These are phyloP conservation scores for Taphrorychus bicolor DNA, from an alignment of 2,888 invertebrate genomes.

Conservation along the genomic window DNA sequence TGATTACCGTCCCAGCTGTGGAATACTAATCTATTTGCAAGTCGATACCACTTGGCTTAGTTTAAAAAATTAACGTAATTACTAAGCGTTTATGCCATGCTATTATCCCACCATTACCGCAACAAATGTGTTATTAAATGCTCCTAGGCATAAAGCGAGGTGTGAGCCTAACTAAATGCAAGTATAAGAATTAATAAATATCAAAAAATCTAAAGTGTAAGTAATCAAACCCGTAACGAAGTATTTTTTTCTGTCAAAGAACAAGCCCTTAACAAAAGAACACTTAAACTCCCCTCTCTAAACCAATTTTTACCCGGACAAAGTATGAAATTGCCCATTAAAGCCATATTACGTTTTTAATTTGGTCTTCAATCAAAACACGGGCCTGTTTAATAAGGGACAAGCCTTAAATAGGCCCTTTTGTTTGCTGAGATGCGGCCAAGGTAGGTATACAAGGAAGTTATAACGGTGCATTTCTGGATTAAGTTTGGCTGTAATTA, in stretches of 20 bases:
- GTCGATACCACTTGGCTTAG: too few species aligned
- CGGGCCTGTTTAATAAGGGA: constrained; percentile 24
- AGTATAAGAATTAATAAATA: too few species aligned
- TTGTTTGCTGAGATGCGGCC: constrained; percentile 15
- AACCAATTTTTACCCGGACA: constrained; percentile 18
- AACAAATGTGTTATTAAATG: neutral
- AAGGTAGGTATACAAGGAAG: neutral
- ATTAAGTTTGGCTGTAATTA: neutral
- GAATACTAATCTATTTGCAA: too few species aligned
- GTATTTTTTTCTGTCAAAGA: neutral
- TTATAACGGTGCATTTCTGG: neutral
- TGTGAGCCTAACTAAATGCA: too few species aligned
- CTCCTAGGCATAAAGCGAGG: neutral
- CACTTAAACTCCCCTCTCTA: constrained; percentile 1
- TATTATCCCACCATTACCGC: neutral
- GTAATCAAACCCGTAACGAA: too few species aligned
- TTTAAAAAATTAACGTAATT: too few species aligned
- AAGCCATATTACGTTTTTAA: constrained; percentile 26
- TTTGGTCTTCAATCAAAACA: constrained; percentile 27
- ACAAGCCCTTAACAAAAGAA: constrained; percentile 1
- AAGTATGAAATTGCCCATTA: constrained; percentile 25
- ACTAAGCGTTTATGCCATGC: neutral
- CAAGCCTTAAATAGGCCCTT: constrained; percentile 16
- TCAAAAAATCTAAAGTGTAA: too few species aligned
- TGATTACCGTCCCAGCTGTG: too few species aligned